phyloP scores from a whole-genome alignment of 1,140 invertebrate genomes.

The Lithobius niger region DNA sequence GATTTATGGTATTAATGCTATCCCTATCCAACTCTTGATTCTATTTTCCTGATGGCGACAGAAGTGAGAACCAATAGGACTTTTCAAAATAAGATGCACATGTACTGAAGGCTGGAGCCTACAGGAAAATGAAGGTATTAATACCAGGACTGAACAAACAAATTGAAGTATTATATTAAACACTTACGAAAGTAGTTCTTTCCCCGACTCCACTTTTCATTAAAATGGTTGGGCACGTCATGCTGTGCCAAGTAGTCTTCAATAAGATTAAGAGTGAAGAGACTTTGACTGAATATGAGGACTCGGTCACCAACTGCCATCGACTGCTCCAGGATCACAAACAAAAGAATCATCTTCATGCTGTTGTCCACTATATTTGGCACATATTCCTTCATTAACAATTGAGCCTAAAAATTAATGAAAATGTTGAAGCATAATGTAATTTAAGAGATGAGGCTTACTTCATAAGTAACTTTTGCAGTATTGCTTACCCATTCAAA shows the following conservation, averaged over 20 bases:
- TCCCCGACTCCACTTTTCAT: conserved; percentile 69
- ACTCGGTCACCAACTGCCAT: conserved; percentile 75
- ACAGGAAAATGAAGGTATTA: no score
- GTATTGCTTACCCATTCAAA: no score
- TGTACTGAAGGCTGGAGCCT: not conserved
- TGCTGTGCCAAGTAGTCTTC: conserved; percentile 82
- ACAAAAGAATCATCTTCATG: conserved; percentile 88
- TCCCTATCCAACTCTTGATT: no score
- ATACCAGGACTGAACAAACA: no score
- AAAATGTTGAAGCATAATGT: no score
- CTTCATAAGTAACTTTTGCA: no score
- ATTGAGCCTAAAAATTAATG: conserved; percentile 55
- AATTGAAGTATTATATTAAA: no score
- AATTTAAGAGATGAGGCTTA: no score
- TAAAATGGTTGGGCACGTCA: conserved; percentile 51
- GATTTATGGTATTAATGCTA: no score
- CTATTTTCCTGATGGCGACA: no score
- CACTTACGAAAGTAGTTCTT: conserved; percentile 80
- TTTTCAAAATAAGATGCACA: conserved; percentile 14
- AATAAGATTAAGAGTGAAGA: conserved; percentile 92
- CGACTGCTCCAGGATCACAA: conserved; percentile 82
- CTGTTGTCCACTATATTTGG: conserved; percentile 84
- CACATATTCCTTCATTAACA: conserved; percentile 72
- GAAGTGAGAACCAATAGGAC: no score
- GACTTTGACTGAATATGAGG: conserved; percentile 91